Evolutionary conservation across 2,888 invertebrate species (phyloP), one percentile per base, ranked within the genome.

Genomic region (Linyphia triangularis): DNA sequence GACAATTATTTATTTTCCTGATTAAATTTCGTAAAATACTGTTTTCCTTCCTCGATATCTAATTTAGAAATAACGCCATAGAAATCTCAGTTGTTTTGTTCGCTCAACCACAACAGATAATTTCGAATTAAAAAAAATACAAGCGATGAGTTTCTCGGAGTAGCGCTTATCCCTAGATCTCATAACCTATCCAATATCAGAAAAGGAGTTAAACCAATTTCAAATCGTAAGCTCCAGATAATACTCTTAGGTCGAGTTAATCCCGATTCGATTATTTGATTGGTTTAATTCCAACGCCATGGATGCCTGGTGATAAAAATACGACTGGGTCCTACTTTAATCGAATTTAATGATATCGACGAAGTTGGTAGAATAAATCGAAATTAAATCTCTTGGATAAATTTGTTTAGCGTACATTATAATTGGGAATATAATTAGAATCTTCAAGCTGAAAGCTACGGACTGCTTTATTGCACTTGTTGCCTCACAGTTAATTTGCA

Each of bases 141-240:
- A 51, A 51, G 1, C 51, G 5, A 51, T 16, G 16, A 16, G 0
- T 16, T 16, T n/a, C 16, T 3, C 51, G 51, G n/a, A 51, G 13
- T n/a, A 3, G n/a, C n/a, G n/a, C n/a, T n/a, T 51, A 51, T 51
- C 9, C n/a, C 51, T 16, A 5, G 51, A 16, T 51, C 51, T 51
- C 51, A 3, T n/a, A 51, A 51, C 5, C 51, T 16, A 5, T 5
- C 51, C 51, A 51, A 51, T 51, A 51, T 51, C 51, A 5, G 51
- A 51, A 51, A 51, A 51, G 13, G 16, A 51, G 51, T 16, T 51
- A 51, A 51, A 51, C 51, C 51, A 51, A 51, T 51, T 51, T n/a
- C 51, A 51, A 51, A n/a, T 51, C 51, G n/a, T 51, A 51, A 51
- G 51, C 51, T 51, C n/a, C 51, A 51, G n/a, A 51, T 51, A 51